phyloP scores from a whole-genome alignment of 2,113 vertebrate genomes.

The Marcusenius ussheri region DNA sequence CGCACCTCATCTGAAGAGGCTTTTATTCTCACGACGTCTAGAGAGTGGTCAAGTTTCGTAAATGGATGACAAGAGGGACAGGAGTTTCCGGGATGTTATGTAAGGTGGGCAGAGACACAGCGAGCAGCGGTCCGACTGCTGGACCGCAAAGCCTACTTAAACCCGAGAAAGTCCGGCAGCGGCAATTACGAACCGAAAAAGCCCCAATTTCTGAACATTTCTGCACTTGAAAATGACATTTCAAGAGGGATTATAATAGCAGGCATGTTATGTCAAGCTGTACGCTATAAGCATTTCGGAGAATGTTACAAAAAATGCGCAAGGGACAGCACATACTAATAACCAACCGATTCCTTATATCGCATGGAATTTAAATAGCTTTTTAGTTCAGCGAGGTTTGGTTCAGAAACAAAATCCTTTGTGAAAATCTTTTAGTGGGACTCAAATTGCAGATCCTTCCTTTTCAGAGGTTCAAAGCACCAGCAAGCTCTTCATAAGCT shows the following conservation, averaged over 20 bases:
- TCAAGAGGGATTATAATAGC: not conserved
- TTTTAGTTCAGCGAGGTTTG: not conserved
- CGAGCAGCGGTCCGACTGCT: not conserved
- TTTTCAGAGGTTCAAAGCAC: not conserved
- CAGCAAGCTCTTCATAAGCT: not conserved
- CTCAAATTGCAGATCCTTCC: not conserved
- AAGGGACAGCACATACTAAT: not conserved
- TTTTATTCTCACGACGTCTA: not conserved
- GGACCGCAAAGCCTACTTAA: not conserved
- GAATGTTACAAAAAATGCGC: not conserved
- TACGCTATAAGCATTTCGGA: not conserved
- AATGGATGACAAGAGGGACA: not conserved
- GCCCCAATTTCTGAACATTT: not conserved
- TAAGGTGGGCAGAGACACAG: not conserved
- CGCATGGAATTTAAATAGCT: not conserved
- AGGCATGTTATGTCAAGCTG: not conserved
- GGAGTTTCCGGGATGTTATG: not conserved
- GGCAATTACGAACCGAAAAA: not conserved
- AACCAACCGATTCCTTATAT: not conserved
- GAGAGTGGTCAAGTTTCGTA: not conserved
- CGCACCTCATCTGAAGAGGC: not conserved
- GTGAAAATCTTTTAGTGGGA: not conserved
- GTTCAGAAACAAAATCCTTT: not conserved
- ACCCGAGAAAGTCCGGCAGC: not conserved
- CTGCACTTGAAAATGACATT: not conserved